Base-by-base conservation (phyloP, 2,797 vertebrate genomes). In the Nannoperca australis region DNA sequence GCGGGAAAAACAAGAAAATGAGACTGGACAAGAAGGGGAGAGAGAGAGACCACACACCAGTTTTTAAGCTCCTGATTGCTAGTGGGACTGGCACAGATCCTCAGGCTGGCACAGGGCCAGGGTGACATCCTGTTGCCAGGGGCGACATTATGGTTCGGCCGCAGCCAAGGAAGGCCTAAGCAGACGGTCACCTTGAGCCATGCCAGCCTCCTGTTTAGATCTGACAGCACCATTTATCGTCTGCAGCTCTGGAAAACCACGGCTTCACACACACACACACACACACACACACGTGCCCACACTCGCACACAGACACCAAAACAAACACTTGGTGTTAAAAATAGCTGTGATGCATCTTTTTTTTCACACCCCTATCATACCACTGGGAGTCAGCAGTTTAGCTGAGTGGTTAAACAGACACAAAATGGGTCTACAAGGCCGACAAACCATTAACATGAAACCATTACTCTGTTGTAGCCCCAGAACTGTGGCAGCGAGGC, bases 131-230 rank as follows among this genome's bases (percentile, higher is more conserved):
- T 91, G 94, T 94, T 95, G 94, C 95, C 94, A 94, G 91, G 91
- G 92, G 94, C 91, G 85, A 93, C 91, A 85, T 93, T 89, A 87
- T 88, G 90, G 89, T 91, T 85, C 78, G 80, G 88, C 87, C 56
- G 44, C 63, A 85, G 89, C 88, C 88, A 88, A 91, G 83, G 85
- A 89, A 92, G 91, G 89, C 88, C 91, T 84, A 79, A 86, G 88
- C 94, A 94, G 94, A 94, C 94, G 92, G 94, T 96, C 95, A 96
- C 95, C 95, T 96, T 95, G 94, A 95, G 92, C 92, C 84, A 82
- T 90, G 91, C 91, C 90, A 94, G 86, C 89, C 91, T 90, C 92
- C 90, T 88, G 85, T 89, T 91, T 91, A 86, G 82, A 87, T 90
- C 86, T 94, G 90, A 94, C 93, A 92, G 88, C 72, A 72, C 84